Percentiles rank a stretch among this genome's conserved stretches.
Evolutionary conservation across 2,113 vertebrate species (phyloP).

Genomic region (Serilophus lunatus): DNA sequence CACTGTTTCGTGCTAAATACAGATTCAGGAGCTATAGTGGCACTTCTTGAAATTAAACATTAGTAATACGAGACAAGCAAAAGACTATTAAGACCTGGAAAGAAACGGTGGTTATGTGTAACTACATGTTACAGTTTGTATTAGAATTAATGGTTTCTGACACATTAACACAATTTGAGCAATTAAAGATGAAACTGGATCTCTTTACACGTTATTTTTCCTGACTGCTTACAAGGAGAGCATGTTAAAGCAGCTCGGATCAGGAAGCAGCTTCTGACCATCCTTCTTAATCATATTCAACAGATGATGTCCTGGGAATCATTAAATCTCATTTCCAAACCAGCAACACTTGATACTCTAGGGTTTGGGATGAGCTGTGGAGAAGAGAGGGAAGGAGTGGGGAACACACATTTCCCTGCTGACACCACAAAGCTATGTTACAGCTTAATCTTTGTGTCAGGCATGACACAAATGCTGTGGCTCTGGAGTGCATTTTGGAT

Average conservation of each 20-base stretch:
- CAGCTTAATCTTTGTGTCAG: not conserved
- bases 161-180: not conserved
- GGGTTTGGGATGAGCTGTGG: not conserved
- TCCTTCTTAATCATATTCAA: not conserved
- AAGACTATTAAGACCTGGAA: not conserved
- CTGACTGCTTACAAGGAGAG: not conserved
- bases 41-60: not conserved
- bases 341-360: not conserved
- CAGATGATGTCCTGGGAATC: not conserved
- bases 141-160: slow-evolving; percentile 22
- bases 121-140: not conserved
- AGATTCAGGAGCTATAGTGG: not conserved
- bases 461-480: not conserved
- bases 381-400: not conserved
- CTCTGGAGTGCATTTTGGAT: not conserved
- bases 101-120: not conserved
- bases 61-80: not conserved
- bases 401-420: not conserved
- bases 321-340: not conserved
- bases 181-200: slow-evolving; percentile 4
- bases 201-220: not conserved
- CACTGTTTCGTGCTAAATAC: not conserved
- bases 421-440: not conserved
- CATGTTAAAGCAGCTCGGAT: not conserved
- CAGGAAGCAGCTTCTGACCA: not conserved